phyloP scores from a whole-genome alignment of 2,888 invertebrate species.

The Lasioglossum marginatum region DNA sequence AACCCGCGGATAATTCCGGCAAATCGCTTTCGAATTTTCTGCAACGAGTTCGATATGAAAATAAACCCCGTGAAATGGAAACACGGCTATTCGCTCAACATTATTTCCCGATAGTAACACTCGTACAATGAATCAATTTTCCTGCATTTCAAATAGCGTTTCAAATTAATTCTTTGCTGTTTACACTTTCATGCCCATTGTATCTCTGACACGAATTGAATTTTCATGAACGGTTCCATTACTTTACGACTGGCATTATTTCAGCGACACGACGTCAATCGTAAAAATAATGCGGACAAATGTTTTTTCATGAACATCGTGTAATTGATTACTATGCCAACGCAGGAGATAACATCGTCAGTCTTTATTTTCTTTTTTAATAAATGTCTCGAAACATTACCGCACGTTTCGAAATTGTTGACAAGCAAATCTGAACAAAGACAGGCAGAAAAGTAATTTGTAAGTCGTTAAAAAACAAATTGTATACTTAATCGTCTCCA shows the following conservation, averaged over 20 bases:
- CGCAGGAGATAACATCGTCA: background rate
- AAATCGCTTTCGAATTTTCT: slow-evolving; percentile 11
- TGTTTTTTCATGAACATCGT: background rate
- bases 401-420: too few relatives aligned
- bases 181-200: background rate
- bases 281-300: background rate
- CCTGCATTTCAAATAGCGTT: background rate
- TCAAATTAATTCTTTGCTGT: background rate
- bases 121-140: background rate
- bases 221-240: background rate
- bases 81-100: background rate
- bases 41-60: background rate
- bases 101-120: background rate
- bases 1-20: slow-evolving; percentile 22
- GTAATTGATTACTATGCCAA: background rate
- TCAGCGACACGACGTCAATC: background rate
- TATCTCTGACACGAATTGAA: background rate
- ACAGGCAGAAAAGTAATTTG: too few relatives aligned
- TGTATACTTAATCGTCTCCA: too few relatives aligned
- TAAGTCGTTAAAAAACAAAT: too few relatives aligned
- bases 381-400: too few relatives aligned
- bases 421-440: too few relatives aligned
- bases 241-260: background rate
- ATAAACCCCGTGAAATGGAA: background rate
- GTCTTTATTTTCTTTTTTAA: background rate